These are phyloP conservation scores for Caenorhabditis afra DNA, from an alignment of 2,888 invertebrate species.

Conservation along the genomic window DNA sequence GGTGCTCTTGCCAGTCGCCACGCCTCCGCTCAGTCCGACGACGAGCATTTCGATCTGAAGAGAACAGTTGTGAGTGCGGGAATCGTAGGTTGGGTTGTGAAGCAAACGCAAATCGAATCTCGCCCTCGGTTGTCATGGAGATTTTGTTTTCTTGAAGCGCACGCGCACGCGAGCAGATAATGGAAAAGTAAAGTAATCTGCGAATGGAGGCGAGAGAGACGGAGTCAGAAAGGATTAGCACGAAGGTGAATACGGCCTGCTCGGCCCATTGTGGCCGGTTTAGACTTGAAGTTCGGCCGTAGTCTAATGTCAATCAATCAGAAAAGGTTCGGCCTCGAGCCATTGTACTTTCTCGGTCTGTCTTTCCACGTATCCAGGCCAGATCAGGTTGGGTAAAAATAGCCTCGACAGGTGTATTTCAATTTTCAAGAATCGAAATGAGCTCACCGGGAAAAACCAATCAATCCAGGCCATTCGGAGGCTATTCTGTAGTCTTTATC, in stretches of 20 bases:
- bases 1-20: slow-evolving; percentile 77
- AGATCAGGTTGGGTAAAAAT: too few relatives aligned
- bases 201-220: slow-evolving; percentile 24
- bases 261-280: too few relatives aligned
- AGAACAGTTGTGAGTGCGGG: too few relatives aligned
- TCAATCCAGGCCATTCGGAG: slow-evolving; percentile 13
- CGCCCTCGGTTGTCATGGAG: slow-evolving; percentile 45
- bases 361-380: too few relatives aligned
- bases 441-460: slow-evolving; percentile 44
- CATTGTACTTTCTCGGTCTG: too few relatives aligned
- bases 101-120: not conserved
- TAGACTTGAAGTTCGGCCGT: too few relatives aligned
- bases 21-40: slow-evolving; percentile 78
- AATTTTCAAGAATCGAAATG: not conserved
- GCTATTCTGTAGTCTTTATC: slow-evolving; percentile 8
- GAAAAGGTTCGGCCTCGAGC: too few relatives aligned
- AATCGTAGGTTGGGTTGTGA: not conserved
- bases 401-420: too few relatives aligned
- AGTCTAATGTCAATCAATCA: too few relatives aligned
- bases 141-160: not conserved
- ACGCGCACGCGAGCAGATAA: slow-evolving; percentile 9
- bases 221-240: not conserved
- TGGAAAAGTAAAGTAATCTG: not conserved
- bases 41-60: slow-evolving; percentile 69
- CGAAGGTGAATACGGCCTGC: too few relatives aligned